phyloP scores from a whole-genome alignment of 1,140 invertebrate genomes.

The Conus ventricosus region DNA sequence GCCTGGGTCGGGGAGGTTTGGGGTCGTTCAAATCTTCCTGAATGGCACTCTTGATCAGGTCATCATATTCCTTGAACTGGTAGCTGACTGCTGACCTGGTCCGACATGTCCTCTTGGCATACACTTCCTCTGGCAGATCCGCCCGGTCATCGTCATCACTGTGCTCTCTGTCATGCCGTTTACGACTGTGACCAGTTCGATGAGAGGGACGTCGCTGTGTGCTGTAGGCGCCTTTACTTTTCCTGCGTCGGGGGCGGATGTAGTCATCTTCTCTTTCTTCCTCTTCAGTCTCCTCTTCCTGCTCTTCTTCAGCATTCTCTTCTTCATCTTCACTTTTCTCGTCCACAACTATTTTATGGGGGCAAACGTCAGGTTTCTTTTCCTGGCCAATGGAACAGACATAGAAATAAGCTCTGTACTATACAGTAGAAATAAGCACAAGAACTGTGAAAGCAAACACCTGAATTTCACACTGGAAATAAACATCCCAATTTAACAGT shows the following conservation, averaged over 20 bases:
- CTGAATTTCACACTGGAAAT: no score
- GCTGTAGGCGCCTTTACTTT: background rate
- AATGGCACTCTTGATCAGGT: conserved; percentile 94
- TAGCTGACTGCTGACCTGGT: conserved; percentile 81
- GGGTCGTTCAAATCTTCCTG: conserved; percentile 77
- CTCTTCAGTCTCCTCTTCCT: conserved; percentile 83
- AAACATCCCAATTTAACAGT: no score
- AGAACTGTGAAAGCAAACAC: no score
- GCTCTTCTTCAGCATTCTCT: conserved; percentile 66
- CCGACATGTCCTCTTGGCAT: conserved; percentile 66
- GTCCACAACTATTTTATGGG: conserved; percentile 38
- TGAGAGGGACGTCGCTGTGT: background rate
- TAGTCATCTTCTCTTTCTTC: background rate
- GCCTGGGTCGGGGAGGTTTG: conserved; percentile 47
- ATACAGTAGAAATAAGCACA: no score
- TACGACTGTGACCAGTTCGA: conserved; percentile 78
- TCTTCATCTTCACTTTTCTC: conserved; percentile 49
- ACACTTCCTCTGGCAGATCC: conserved; percentile 44
- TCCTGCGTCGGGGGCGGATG: conserved; percentile 73
- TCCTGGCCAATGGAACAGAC: background rate
- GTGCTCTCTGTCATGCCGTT: conserved; percentile 43
- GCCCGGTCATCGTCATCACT: conserved; percentile 36
- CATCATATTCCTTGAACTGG: conserved; percentile 93
- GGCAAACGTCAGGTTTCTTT: conserved; percentile 2
- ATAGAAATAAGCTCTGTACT: no score